Base-by-base conservation (phyloP, 2,113 vertebrate species). In the Alces alces region DNA sequence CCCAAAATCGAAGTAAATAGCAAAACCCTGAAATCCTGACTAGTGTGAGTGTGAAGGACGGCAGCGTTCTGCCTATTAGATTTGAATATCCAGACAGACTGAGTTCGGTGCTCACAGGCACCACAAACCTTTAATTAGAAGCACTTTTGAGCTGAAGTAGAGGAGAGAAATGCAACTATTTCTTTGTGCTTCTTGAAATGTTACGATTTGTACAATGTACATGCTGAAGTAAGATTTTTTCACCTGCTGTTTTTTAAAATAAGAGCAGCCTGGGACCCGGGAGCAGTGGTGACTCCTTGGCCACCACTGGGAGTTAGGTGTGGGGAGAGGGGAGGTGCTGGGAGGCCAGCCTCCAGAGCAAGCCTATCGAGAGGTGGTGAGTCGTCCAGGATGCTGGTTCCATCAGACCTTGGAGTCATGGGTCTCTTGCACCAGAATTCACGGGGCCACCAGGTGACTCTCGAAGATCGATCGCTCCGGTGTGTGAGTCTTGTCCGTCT, bases 401-500 rank as follows among this genome's bases (percentile, higher is more conserved):
- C n/a, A n/a, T 58, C 70, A 61, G 80, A 7, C 33, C 6, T 45
- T 17, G 82, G 54, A 16, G 36, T 43, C 19, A 1, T 16, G 57
- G 61, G 21, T 60, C 45, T 85, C 36, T 78, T 60, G n/a, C 43
- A 91, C 47, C 14, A 73, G 64, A 58, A n/a, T 12, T 57, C 52
- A 5, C 0, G 58, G 52, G 33, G 60, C 70, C 50, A 45, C 23
- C n/a, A 36, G 50, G 1, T 92, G 52, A 60, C 90, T 76, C 52
- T 66, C 58, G 80, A 85, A 55, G 78, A 27, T 64, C 1, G 6
- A 0, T 84, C 39, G 57, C 50, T 88, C 45, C 12, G 14, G 0
- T 57, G 61, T 89, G 58, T 94, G 93, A 76, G 78, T 97, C 89
- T 85, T 95, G 92, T 97, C 76, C 1, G 2, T 93, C 54, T 83